phyloP scores from a whole-genome alignment of 35 echinoderm and acorn worm species.

The Chiridota heheva region DNA sequence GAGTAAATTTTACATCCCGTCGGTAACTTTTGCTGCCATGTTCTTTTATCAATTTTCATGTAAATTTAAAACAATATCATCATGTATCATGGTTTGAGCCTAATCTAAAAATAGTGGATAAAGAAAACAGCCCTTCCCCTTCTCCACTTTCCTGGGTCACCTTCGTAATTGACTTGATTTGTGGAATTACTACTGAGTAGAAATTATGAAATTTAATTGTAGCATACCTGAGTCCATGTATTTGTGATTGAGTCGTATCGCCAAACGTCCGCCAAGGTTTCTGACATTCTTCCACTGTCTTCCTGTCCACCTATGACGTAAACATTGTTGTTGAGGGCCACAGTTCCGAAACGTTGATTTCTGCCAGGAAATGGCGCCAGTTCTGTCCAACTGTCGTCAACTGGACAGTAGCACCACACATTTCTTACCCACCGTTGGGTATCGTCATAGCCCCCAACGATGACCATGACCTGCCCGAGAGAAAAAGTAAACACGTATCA shows the following conservation, averaged over 20 bases:
- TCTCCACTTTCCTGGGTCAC: too few relatives aligned
- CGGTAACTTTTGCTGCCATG: too few relatives aligned
- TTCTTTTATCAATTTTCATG: too few relatives aligned
- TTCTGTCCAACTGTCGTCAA: slow-evolving; percentile 64
- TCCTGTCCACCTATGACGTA: slow-evolving; percentile 96
- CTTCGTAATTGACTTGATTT: too few relatives aligned
- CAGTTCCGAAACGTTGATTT: slow-evolving; percentile 84
- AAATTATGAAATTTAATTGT: not conserved
- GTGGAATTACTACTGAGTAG: not conserved
- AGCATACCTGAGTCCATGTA: slow-evolving; percentile 79
- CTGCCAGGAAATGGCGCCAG: slow-evolving; percentile 84
- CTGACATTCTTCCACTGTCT: slow-evolving; percentile 81
- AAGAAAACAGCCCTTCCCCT: too few relatives aligned
- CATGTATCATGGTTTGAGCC: too few relatives aligned
- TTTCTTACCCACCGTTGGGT: slow-evolving; percentile 81
- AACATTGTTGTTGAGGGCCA: slow-evolving; percentile 82
- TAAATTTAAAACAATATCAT: too few relatives aligned
- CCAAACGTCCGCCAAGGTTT: slow-evolving; percentile 94
- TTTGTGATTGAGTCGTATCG: slow-evolving; percentile 88
- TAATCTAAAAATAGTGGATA: too few relatives aligned
- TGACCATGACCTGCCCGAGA: slow-evolving; percentile 62
- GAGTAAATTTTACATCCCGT: too few relatives aligned
- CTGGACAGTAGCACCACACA: slow-evolving; percentile 83
- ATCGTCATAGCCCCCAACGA: slow-evolving; percentile 88
- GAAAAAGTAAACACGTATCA: not conserved